These are phyloP conservation scores for Cheirogaleus medius DNA, from an alignment of 2,113 vertebrate species.

Conservation along the genomic window DNA sequence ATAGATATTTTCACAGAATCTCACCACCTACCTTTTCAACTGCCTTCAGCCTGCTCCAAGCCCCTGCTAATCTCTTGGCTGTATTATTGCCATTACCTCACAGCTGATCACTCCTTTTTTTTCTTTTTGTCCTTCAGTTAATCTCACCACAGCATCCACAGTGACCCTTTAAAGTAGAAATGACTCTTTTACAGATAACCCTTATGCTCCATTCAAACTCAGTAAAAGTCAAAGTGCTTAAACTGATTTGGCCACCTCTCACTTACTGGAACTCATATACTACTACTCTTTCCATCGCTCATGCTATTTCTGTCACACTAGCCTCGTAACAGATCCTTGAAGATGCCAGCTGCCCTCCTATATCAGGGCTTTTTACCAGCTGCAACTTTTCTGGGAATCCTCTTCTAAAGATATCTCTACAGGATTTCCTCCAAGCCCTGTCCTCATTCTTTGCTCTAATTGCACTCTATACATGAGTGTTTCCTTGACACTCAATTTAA, in stretches of 20 bases:
- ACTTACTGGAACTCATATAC: neutral
- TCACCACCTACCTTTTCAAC: neutral
- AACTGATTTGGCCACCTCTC: neutral
- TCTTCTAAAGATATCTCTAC: neutral
- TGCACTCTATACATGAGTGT: neutral
- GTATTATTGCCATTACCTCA: neutral
- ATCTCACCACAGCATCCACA: fast-evolving
- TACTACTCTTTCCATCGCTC: neutral
- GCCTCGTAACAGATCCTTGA: neutral
- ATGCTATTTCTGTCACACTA: neutral
- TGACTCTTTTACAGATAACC: neutral
- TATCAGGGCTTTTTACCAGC: neutral
- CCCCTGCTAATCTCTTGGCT: fast-evolving
- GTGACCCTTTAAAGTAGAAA: neutral
- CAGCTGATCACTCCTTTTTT: neutral
- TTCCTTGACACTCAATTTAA: neutral
- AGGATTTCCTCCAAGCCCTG: neutral
- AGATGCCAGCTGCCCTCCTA: neutral
- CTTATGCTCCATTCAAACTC: neutral
- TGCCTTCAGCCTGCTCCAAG: neutral
- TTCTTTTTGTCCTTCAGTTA: neutral
- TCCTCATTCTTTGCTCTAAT: neutral
- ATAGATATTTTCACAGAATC: neutral
- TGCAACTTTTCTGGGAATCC: neutral
- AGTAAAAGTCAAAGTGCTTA: neutral